These are phyloP conservation scores for Eciton burchellii DNA, from an alignment of 1,140 invertebrate genomes.

Conservation along the genomic window DNA sequence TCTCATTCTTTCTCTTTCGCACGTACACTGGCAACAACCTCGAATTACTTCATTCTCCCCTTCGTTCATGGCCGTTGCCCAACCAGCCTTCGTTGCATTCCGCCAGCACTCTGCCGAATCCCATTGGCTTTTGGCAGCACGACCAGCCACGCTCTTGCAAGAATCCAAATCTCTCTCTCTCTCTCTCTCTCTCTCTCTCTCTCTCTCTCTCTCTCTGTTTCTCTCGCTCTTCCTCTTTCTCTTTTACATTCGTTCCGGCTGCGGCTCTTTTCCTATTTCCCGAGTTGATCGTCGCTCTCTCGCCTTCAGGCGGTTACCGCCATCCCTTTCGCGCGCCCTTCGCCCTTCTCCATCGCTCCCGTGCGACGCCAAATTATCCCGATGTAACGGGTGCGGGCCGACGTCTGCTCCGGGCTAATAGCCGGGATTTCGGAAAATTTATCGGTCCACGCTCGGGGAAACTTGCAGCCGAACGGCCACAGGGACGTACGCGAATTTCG, in stretches of 20 bases:
- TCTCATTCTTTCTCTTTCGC: background rate
- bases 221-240: background rate
- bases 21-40: slow-evolving; percentile 53
- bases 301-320: background rate
- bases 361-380: slow-evolving; percentile 70
- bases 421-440: slow-evolving; percentile 74
- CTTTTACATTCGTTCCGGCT: background rate
- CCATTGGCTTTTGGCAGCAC: slow-evolving; percentile 72
- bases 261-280: background rate
- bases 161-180: slow-evolving; percentile 2
- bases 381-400: slow-evolving; percentile 26
- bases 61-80: slow-evolving; percentile 25
- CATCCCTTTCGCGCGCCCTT: slow-evolving; percentile 13
- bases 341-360: slow-evolving; percentile 23
- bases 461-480: slow-evolving; percentile 47
- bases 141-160: slow-evolving; percentile 54
- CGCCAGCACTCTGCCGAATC: slow-evolving; percentile 49
- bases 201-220: background rate
- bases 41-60: slow-evolving; percentile 64
- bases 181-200: background rate
- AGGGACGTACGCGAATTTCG: slow-evolving; percentile 31
- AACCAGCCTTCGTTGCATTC: background rate
- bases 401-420: slow-evolving; percentile 67
- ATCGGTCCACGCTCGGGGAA: slow-evolving; percentile 55
- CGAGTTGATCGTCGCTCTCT: slow-evolving; percentile 2